Evolutionary conservation across 2,888 invertebrate genomes (phyloP).

Genomic region (Andrena dorsata): DNA sequence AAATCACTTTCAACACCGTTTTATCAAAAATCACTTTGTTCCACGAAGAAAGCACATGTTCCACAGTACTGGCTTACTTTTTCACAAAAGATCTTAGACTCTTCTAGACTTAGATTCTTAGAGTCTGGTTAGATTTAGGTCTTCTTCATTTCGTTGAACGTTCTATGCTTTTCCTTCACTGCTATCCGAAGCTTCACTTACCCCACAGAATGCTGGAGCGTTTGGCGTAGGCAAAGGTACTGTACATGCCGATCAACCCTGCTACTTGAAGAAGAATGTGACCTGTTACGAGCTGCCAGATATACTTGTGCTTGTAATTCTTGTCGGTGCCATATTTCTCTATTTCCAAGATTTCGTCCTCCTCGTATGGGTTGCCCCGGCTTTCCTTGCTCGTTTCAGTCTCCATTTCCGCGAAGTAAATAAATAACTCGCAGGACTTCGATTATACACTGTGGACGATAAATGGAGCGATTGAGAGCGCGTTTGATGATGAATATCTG

Average conservation of each 20-base stretch:
- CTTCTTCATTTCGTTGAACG: too few species aligned
- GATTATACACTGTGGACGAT: not conserved
- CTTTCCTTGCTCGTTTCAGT: not conserved
- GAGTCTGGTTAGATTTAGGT: too few species aligned
- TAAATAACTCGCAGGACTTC: not conserved
- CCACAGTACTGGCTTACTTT: too few species aligned
- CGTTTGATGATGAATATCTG: too few species aligned
- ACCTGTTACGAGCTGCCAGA: conserved; percentile 6
- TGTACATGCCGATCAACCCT: conserved; percentile 53
- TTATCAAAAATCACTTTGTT: too few species aligned
- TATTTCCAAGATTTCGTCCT: conserved; percentile 12
- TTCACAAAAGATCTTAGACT: too few species aligned
- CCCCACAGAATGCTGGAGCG: conserved; percentile 61
- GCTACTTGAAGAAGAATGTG: conserved; percentile 36
- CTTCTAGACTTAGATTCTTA: too few species aligned
- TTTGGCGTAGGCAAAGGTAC: conserved; percentile 39
- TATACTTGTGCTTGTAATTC: conserved; percentile 49
- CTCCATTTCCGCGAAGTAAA: conserved; percentile 10
- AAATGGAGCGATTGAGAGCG: too few species aligned
- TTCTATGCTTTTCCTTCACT: not conserved
- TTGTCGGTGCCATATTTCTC: conserved; percentile 49
- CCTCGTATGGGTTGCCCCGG: conserved; percentile 23
- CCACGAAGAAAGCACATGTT: too few species aligned
- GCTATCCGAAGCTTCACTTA: conserved; percentile 30
- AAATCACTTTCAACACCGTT: too few species aligned